phyloP scores from a whole-genome alignment of 2,797 vertebrate species.

The Nasua narica region DNA sequence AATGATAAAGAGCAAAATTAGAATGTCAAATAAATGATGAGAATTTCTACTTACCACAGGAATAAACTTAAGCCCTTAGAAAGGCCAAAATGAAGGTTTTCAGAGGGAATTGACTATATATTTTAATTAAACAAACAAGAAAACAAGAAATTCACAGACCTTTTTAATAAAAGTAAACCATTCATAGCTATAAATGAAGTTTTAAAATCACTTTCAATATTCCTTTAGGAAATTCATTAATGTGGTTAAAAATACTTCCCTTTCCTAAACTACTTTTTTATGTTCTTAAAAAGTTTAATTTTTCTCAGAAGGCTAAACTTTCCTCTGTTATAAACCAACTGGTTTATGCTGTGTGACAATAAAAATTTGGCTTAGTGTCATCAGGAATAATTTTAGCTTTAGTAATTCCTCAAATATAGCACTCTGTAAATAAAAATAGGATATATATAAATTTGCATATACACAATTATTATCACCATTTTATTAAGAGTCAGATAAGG shows the following conservation, averaged over 20 bases:
- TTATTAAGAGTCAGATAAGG: not conserved
- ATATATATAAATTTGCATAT: not conserved
- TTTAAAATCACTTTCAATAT: not conserved
- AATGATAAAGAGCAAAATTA: not conserved
- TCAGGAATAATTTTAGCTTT: not conserved
- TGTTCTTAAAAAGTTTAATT: not conserved
- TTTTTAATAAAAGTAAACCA: not conserved
- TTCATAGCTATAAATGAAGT: not conserved
- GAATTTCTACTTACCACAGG: not conserved
- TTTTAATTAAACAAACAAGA: conserved; percentile 6
- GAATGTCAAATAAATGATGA: not conserved
- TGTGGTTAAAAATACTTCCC: not conserved
- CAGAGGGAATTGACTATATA: not conserved
- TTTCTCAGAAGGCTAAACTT: not conserved
- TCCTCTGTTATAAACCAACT: not conserved
- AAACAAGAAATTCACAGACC: not conserved
- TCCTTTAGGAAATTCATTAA: not conserved
- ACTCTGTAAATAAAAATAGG: not conserved
- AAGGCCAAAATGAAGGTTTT: not conserved
- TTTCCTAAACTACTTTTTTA: not conserved
- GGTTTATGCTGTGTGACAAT: not conserved
- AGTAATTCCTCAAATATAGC: not conserved
- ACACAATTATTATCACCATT: not conserved
- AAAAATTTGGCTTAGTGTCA: not conserved
- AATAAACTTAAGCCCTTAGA: not conserved